These are phyloP conservation scores for Kryptopterus vitreolus DNA, from an alignment of 2,797 vertebrate genomes.

Conservation along the genomic window DNA sequence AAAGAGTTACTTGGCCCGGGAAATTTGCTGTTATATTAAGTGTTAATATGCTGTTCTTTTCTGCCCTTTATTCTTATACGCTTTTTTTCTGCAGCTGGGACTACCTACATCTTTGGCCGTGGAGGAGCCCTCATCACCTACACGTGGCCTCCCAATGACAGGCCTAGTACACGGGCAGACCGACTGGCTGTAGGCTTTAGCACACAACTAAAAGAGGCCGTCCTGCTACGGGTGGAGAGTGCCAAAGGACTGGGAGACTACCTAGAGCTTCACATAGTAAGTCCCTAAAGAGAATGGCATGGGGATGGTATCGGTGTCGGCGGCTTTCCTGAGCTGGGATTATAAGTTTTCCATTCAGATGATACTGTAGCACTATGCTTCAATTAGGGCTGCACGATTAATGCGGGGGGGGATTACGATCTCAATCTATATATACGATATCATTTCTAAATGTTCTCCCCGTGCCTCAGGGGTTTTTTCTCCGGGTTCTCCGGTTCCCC, in stretches of 20 bases:
- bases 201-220: slow-evolving; percentile 89
- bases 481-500: no score
- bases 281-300: slow-evolving; percentile 45
- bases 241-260: slow-evolving; percentile 91
- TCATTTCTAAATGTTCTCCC: no score
- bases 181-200: slow-evolving; percentile 95
- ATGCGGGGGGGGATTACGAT: no score
- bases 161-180: slow-evolving; percentile 93
- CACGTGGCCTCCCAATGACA: slow-evolving; percentile 94
- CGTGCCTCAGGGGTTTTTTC: no score
- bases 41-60: slow-evolving; percentile 19
- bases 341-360: no score
- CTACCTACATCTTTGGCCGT: slow-evolving; percentile 93
- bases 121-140: slow-evolving; percentile 95
- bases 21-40: not conserved
- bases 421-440: no score
- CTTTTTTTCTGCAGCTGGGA: slow-evolving; percentile 78
- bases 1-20: not conserved
- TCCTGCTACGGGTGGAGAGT: slow-evolving; percentile 92
- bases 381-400: no score
- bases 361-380: no score
- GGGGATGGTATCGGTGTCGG: not conserved
- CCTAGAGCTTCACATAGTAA: slow-evolving; percentile 94
- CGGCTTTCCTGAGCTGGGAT: no score
- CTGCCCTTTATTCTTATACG: slow-evolving; percentile 17